A percentile compares a stretch with the other conserved stretches of the same genome.
Evolutionary conservation across 2,113 vertebrate genomes (phyloP).

Genomic region (Oncorhynchus tshawytscha): DNA sequence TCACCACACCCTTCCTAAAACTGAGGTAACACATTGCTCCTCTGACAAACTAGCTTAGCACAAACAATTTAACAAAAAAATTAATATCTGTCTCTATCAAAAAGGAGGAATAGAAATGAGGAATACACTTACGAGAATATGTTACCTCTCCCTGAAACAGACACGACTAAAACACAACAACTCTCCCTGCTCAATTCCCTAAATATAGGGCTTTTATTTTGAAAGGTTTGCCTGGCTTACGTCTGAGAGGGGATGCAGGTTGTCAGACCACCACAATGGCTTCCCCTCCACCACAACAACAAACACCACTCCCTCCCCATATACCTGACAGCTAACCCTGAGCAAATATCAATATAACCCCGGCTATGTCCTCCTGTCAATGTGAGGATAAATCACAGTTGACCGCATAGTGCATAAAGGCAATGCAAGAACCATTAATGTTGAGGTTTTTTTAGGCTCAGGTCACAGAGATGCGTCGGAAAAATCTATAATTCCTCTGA

Average conservation of each 20-base stretch:
- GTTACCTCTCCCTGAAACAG: no score
- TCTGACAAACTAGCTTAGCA: not conserved
- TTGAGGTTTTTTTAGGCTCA: not conserved
- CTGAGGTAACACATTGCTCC: not conserved
- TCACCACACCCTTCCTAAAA: no score
- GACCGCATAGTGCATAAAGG: not conserved
- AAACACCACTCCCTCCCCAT: no score
- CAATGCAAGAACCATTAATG: not conserved
- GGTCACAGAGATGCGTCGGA: not conserved
- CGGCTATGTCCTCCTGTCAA: not conserved
- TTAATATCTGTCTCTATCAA: not conserved
- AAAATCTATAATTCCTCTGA: not conserved
- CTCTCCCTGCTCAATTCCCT: no score
- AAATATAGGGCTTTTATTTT: no score
- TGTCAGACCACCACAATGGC: no score
- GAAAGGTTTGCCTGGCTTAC: no score
- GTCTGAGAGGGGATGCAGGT: no score
- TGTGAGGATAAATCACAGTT: not conserved
- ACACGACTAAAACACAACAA: no score
- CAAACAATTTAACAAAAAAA: no score
- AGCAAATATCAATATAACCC: not conserved
- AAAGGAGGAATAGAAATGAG: not conserved
- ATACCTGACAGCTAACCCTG: not conserved
- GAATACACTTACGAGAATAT: no score
- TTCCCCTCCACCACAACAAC: no score